Evolutionary conservation across 2,888 invertebrate species (phyloP).

Genomic region (Lasioglossum malachurum): DNA sequence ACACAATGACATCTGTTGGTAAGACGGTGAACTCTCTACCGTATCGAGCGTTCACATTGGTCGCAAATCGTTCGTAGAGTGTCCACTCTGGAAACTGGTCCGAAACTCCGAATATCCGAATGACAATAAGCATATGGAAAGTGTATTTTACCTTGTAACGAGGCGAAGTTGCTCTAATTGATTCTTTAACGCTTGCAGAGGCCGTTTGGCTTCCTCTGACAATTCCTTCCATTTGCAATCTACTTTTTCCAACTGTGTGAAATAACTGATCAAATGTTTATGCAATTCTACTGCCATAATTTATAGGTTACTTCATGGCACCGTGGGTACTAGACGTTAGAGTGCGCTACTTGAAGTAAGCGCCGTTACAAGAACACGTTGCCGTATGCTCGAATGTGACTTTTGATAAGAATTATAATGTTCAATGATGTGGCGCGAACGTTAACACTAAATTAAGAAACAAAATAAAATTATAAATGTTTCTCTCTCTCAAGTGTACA

Average conservation of each 20-base stretch:
- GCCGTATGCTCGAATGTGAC: background rate
- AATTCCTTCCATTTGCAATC: slow-evolving; percentile 72
- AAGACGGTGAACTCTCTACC: background rate
- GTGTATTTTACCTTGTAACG: slow-evolving; percentile 64
- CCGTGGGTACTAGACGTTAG: slow-evolving; percentile 18
- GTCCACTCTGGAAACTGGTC: slow-evolving; percentile 20
- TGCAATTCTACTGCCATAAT: slow-evolving; percentile 74
- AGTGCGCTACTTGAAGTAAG: slow-evolving; percentile 43
- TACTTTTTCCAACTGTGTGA: slow-evolving; percentile 67
- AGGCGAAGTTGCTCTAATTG: slow-evolving; percentile 76
- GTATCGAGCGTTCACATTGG: background rate
- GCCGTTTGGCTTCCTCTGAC: slow-evolving; percentile 40
- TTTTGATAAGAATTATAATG: background rate
- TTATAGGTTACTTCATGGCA: slow-evolving; percentile 63
- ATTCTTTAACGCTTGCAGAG: slow-evolving; percentile 72
- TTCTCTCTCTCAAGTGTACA: background rate
- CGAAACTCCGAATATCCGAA: background rate
- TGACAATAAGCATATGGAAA: slow-evolving; percentile 9
- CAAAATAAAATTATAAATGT: background rate
- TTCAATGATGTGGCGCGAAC: background rate
- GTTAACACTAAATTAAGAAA: background rate
- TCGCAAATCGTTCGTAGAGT: background rate
- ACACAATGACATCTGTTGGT: slow-evolving; percentile 53
- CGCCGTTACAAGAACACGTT: background rate
- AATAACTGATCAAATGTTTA: slow-evolving; percentile 74